phyloP scores from a whole-genome alignment of 1,140 invertebrate species.

The Nasonia longicornis region DNA sequence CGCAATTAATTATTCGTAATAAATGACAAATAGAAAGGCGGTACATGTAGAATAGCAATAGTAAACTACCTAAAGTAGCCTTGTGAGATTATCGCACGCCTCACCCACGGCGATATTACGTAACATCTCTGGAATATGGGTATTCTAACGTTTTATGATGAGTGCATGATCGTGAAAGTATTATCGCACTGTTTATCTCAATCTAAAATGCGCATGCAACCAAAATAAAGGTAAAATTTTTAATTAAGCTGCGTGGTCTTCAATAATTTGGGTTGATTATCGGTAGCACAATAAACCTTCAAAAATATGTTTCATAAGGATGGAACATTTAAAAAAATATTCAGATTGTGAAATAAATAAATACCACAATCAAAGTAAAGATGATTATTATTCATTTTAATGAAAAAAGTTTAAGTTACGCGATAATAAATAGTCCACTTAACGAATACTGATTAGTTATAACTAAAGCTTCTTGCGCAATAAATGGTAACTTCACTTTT shows the following conservation, averaged over 20 bases:
- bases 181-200: slow-evolving; percentile 1
- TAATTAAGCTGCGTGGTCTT: background rate
- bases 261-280: background rate
- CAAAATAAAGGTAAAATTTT: background rate
- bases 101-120: background rate
- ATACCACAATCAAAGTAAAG: too few relatives aligned
- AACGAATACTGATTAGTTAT: background rate
- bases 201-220: background rate
- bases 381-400: background rate
- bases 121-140: background rate
- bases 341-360: background rate
- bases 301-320: background rate
- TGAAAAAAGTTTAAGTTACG: background rate
- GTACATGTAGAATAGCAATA: background rate
- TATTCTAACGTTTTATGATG: slow-evolving; percentile 35
- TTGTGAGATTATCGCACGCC: slow-evolving; percentile 3
- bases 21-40: background rate
- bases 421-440: too few relatives aligned
- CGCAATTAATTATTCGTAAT: background rate
- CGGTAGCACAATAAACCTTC: background rate
- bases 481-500: background rate
- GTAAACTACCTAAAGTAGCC: background rate
- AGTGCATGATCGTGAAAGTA: slow-evolving; percentile 54
- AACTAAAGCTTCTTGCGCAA: slow-evolving; percentile 12
- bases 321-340: background rate